Evolutionary conservation across 1,140 invertebrate genomes (phyloP), one percentile per base, ranked within the genome.

Genomic region (Atta colombica): DNA sequence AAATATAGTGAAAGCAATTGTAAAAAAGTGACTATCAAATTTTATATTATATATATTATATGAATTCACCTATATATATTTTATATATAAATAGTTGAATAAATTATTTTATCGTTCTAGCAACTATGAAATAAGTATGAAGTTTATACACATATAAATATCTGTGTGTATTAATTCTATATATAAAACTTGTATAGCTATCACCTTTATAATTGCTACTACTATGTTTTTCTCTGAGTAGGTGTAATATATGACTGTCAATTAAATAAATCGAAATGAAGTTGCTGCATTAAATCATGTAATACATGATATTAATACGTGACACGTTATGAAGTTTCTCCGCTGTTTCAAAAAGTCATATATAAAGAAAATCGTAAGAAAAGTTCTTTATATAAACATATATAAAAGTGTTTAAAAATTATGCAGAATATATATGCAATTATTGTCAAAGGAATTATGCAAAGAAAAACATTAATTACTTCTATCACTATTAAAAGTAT

Each of bases 401-500:
- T 55, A 2, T n/a, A 8, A 55, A 58, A 74, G 21, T 14, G 12
- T 58, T 74, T 66, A 45, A 39, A 60, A 75, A 39, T 25, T 18
- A 3, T 16, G 58, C 49, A 45, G 69, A 53, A 39, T 39, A 21
- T 80, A 49, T 66, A 5, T 3, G 65, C 14, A 8, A 58, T 81
- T 80, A 80, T 53, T 55, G 16, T 39, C 39, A 60, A 35, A 45
- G n/a, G 3, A 60, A 71, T 81, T 58, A 60, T 18, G 6, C 1
- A 55, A 4, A 2, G 28, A 58, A 35, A 81, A 45, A 81, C 14
- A 39, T 71, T n/a, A 28, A 49, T 81, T 71, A 16, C 4, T 1
- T 6, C n/a, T 77, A 45, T 68, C 12, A 8, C 68, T 8, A 39
- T 58, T 60, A 39, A 69, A 69, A 71, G 58, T 60, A 71, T 71